These are phyloP conservation scores for Eciton burchellii DNA, from an alignment of 1,140 invertebrate genomes.

Conservation along the genomic window DNA sequence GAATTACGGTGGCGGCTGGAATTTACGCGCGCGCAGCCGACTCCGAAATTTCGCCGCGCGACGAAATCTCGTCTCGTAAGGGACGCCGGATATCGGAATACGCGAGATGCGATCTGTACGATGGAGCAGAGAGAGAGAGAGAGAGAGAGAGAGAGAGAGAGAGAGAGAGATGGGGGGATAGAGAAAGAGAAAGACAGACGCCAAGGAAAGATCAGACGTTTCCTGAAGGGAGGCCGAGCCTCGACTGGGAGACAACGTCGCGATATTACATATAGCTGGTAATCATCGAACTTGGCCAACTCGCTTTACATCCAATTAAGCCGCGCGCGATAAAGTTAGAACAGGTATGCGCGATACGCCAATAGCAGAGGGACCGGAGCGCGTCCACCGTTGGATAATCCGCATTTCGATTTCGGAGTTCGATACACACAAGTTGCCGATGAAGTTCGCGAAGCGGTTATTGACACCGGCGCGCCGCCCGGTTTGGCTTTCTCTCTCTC, in stretches of 20 bases:
- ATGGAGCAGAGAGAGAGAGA: too few species aligned
- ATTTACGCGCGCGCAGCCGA: conserved; percentile 34
- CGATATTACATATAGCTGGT: conserved; percentile 54
- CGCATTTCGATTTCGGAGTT: conserved; percentile 66
- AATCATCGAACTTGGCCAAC: conserved; percentile 49
- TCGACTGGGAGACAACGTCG: background rate
- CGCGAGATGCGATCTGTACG: too few species aligned
- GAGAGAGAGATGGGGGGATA: background rate
- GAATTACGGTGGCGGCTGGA: conserved; percentile 60
- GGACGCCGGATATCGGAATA: too few species aligned
- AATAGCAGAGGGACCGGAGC: conserved; percentile 48
- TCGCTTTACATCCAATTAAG: conserved; percentile 64
- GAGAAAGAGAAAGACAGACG: background rate
- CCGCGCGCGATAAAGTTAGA: conserved; percentile 53
- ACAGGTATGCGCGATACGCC: conserved; percentile 49
- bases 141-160: too few species aligned
- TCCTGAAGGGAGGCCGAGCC: background rate
- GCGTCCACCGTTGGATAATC: conserved; percentile 44
- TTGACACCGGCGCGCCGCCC: conserved; percentile 55
- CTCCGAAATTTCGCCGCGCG: conserved; percentile 27
- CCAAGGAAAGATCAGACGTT: conserved; percentile 17
- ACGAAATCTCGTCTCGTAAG: conserved; percentile 14
- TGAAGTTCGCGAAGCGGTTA: conserved; percentile 66
- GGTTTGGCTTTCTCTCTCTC: conserved; percentile 13
- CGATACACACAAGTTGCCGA: conserved; percentile 69